phyloP scores from a whole-genome alignment of 2,113 vertebrate genomes.

The Antennarius striatus region DNA sequence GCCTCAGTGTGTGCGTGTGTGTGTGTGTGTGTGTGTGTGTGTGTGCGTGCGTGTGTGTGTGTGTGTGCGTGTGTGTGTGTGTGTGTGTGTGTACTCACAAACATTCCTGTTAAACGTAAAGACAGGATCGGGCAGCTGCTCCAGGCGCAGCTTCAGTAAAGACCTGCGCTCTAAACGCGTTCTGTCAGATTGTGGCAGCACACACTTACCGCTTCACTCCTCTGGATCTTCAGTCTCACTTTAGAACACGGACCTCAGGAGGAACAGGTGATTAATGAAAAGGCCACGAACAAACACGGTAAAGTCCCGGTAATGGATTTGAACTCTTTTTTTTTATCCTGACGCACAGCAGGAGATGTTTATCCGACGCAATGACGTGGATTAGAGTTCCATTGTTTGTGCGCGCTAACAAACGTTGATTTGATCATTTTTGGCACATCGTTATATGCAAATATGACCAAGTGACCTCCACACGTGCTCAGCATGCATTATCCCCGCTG shows the following conservation, averaged over 20 bases:
- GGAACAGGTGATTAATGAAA: slow-evolving; percentile 20
- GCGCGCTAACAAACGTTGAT: slow-evolving; percentile 22
- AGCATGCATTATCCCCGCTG: slow-evolving; percentile 37
- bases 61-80: slow-evolving; percentile 19
- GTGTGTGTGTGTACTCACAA: slow-evolving; percentile 26
- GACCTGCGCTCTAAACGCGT: slow-evolving; percentile 63
- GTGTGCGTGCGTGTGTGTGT: not conserved
- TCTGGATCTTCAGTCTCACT: slow-evolving; percentile 32
- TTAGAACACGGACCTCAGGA: slow-evolving; percentile 33
- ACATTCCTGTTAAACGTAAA: slow-evolving; percentile 35
- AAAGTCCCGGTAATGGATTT: no score
- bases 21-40: not conserved
- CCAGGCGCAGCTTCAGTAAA: slow-evolving; percentile 59
- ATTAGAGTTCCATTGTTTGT: not conserved
- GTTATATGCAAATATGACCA: slow-evolving; percentile 54
- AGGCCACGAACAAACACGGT: not conserved
- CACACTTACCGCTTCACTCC: slow-evolving; percentile 57
- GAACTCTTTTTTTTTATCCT: not conserved
- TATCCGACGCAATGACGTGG: not conserved
- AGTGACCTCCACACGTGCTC: slow-evolving; percentile 49
- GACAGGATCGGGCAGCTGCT: slow-evolving; percentile 59
- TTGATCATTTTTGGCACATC: slow-evolving; percentile 52
- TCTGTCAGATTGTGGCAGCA: slow-evolving; percentile 69
- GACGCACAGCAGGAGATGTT: no score
- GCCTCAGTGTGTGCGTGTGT: slow-evolving; percentile 1